phyloP scores from a whole-genome alignment of 2,797 vertebrate species.

The Carcharodon carcharias region DNA sequence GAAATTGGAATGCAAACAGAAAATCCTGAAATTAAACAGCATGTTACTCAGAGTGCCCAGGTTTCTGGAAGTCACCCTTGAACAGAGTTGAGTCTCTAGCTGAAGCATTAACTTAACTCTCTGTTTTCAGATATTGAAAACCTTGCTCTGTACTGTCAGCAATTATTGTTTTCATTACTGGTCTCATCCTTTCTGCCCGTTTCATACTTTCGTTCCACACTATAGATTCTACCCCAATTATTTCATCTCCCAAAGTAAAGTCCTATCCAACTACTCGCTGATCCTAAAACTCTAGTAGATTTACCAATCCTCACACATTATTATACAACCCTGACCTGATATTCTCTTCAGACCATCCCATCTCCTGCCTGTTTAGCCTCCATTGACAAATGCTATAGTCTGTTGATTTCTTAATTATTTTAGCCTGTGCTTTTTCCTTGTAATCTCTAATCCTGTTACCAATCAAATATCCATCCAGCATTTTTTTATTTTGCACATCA shows the following conservation, averaged over 20 bases:
- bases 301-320: neutral
- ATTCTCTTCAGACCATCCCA: neutral
- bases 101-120: neutral
- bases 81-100: neutral
- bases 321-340: neutral
- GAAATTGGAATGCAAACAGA: neutral
- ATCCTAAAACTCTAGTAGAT: neutral
- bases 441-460: neutral
- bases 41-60: neutral
- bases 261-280: neutral
- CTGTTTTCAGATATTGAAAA: neutral
- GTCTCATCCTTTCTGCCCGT: neutral
- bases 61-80: neutral
- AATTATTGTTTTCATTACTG: neutral
- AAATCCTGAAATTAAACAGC: neutral
- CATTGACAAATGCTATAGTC: neutral
- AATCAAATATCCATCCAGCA: neutral
- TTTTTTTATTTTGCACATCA: neutral
- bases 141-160: neutral
- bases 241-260: neutral
- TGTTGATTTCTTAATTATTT: neutral
- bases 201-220: neutral
- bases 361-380: neutral
- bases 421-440: neutral
- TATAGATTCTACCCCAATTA: neutral